Evolutionary conservation across 2,113 vertebrate species (phyloP).

Genomic region (Pogonocichla stellata): DNA sequence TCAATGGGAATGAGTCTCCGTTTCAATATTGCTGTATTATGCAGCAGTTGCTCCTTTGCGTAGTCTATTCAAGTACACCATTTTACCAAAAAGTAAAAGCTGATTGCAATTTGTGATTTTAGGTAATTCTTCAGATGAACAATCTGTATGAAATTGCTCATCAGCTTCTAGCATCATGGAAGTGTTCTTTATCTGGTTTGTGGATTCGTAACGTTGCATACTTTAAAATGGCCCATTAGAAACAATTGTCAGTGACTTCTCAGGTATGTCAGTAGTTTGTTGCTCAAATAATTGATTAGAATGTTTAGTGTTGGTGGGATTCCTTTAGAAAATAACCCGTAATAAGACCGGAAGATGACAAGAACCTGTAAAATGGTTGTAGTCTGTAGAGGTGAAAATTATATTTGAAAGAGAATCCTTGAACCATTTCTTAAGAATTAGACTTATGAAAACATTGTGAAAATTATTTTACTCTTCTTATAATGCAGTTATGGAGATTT

Average conservation of each 20-base stretch:
- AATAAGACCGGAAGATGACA: neutral
- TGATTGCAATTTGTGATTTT: neutral
- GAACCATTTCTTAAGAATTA: neutral
- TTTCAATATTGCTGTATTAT: neutral
- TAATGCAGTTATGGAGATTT: neutral
- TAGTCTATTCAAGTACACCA: neutral
- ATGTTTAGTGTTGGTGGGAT: neutral
- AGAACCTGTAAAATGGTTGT: neutral
- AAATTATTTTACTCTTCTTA: neutral
- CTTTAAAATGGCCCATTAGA: neutral
- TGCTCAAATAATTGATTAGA: neutral
- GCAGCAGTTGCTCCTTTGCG: neutral
- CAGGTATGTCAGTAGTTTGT: neutral
- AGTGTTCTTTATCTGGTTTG: neutral
- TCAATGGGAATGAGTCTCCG: fast-evolving
- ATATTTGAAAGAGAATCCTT: neutral
- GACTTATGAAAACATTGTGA: neutral
- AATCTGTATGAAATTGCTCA: neutral
- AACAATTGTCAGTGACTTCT: neutral
- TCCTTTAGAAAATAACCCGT: neutral
- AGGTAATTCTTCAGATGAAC: neutral
- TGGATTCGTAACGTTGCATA: fast-evolving
- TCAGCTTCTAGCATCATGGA: neutral
- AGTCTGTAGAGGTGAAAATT: neutral
- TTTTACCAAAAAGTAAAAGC: neutral